phyloP scores from a whole-genome alignment of 2,113 vertebrate species.

The Dromiciops gliroides region DNA sequence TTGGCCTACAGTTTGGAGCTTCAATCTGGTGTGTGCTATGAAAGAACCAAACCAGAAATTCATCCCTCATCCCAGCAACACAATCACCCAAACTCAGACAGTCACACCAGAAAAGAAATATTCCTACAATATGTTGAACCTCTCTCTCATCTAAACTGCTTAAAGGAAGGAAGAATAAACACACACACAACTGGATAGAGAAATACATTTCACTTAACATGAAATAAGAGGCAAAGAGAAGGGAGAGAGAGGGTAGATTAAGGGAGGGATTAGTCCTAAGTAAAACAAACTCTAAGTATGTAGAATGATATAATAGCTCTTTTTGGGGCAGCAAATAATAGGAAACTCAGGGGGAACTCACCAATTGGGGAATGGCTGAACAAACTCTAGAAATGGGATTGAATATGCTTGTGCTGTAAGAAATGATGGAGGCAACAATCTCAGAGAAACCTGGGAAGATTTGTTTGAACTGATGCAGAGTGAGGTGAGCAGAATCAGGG shows the following conservation, averaged over 20 bases:
- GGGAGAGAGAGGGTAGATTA: background rate
- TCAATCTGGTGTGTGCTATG: background rate
- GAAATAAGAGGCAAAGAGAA: background rate
- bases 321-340: background rate
- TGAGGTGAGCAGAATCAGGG: background rate
- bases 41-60: background rate
- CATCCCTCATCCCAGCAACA: background rate
- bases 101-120: background rate
- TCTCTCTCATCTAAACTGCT: background rate
- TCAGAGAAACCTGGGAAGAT: background rate
- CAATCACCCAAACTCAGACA: background rate
- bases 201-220: background rate
- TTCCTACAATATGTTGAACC: background rate
- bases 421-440: background rate
- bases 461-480: background rate
- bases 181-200: background rate
- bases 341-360: background rate
- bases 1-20: background rate
- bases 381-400: background rate
- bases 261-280: background rate
- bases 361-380: background rate
- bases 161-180: background rate
- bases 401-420: background rate
- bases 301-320: background rate
- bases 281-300: background rate